phyloP scores from a whole-genome alignment of 2,113 vertebrate genomes.

The Eclectus roratus region DNA sequence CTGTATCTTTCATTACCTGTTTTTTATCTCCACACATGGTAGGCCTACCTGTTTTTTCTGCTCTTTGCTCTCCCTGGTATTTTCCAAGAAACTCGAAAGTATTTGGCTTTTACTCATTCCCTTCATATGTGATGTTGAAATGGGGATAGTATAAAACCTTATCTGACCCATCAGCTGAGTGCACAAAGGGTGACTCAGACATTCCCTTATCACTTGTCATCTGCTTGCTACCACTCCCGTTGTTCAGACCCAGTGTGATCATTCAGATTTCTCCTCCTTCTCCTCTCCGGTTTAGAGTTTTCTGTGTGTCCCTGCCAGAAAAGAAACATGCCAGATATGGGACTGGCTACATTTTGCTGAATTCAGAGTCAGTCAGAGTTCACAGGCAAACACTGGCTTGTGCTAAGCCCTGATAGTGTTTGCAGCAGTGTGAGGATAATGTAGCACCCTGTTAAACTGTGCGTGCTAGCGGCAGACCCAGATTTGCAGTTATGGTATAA shows the following conservation, averaged over 20 bases:
- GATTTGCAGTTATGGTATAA: neutral
- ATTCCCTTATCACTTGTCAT: neutral
- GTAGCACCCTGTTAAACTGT: neutral
- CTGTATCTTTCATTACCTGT: neutral
- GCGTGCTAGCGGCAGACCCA: neutral
- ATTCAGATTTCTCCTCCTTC: neutral
- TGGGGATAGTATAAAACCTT: rapidly evolving
- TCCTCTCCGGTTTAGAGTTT: neutral
- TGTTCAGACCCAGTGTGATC: neutral
- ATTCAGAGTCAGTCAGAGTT: neutral
- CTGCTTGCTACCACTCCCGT: neutral
- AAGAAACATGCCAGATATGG: neutral
- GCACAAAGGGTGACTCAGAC: neutral
- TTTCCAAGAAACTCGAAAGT: neutral
- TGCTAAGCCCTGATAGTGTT: neutral
- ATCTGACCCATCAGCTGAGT: neutral
- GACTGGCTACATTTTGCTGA: neutral
- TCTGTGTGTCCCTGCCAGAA: neutral
- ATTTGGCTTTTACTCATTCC: neutral
- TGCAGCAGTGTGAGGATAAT: neutral
- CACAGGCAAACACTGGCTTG: neutral
- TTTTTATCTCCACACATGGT: neutral
- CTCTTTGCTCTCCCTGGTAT: neutral
- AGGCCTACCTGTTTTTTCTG: neutral
- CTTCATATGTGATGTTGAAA: neutral